Evolutionary conservation across 2,888 invertebrate genomes (phyloP).

Genomic region (Limenitis camilla): DNA sequence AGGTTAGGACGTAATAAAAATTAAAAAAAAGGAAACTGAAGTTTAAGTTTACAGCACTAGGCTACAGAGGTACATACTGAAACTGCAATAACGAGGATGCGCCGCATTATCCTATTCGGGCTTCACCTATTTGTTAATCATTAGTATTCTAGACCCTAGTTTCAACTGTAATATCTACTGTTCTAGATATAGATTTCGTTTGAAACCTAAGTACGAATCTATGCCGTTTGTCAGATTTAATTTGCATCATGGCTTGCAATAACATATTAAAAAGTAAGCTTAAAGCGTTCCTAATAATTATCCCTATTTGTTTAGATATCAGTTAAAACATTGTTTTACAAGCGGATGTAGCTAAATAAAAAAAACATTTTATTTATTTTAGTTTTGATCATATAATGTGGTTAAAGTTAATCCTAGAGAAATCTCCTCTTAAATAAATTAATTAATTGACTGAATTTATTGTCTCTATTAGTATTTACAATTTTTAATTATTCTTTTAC

Average conservation of each 20-base stretch:
- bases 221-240: background rate
- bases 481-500: too few species aligned
- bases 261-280: too few species aligned
- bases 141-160: constrained; percentile 29
- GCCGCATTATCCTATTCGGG: constrained; percentile 78
- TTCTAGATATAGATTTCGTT: background rate
- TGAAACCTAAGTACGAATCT: background rate
- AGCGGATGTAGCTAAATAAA: too few species aligned
- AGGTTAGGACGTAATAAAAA: background rate
- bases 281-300: too few species aligned
- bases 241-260: too few species aligned
- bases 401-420: too few species aligned
- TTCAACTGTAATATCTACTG: background rate
- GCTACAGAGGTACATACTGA: constrained; percentile 25
- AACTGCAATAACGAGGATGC: constrained; percentile 76
- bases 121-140: constrained; percentile 62
- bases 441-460: background rate
- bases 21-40: constrained; percentile 16
- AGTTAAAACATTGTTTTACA: too few species aligned
- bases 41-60: constrained; percentile 23
- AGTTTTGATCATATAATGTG: too few species aligned
- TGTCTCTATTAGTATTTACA: background rate
- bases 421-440: too few species aligned
- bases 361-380: too few species aligned
- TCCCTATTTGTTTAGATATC: too few species aligned